Conservation (phyloP, 2,797 vertebrate species). For the Distichodus sexfasciatus region DNA sequence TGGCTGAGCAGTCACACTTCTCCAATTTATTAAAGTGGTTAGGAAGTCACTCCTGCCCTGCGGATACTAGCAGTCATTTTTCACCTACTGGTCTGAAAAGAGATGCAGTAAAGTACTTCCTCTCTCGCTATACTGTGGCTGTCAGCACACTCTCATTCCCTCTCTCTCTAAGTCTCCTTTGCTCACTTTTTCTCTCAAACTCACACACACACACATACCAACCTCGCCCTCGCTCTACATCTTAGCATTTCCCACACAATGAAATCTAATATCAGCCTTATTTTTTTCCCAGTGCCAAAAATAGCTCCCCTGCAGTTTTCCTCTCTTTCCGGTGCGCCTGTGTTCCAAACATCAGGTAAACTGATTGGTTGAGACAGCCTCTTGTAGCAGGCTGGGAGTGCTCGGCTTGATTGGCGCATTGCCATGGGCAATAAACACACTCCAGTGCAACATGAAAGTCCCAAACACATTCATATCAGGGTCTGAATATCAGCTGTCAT, state of each 20-base stretch:
- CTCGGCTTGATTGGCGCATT: constrained; percentile 59
- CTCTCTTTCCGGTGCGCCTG: constrained; percentile 53
- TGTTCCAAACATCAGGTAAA: constrained; percentile 56
- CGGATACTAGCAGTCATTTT: constrained; percentile 43
- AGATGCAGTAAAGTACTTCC: constrained; percentile 58
- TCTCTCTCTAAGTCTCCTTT: constrained; percentile 39
- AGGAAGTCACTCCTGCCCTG: constrained; percentile 70
- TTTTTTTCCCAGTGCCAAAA: constrained; percentile 63
- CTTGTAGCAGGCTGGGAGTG: constrained; percentile 55
- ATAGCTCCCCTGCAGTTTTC: constrained; percentile 62
- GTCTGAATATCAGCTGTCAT: constrained; percentile 51
- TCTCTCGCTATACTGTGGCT: constrained; percentile 24
- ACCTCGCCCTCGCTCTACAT: constrained; percentile 33
- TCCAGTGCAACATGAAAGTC: constrained; percentile 57
- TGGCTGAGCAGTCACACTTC: constrained; percentile 72
- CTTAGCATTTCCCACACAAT: constrained; percentile 51
- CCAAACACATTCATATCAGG: constrained; percentile 59
- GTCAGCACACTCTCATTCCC: constrained; percentile 10
- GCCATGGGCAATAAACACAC: constrained; percentile 60
- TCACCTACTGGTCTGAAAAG: constrained; percentile 47
- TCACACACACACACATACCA: background rate
- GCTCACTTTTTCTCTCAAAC: constrained; percentile 4
- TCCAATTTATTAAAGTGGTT: constrained; percentile 75
- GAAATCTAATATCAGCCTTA: constrained; percentile 67
- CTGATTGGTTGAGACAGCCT: constrained; percentile 66